Evolutionary conservation across 2,797 vertebrate species (phyloP), one percentile per base, ranked within the genome.

Genomic region (Neosilurus mollespiculum): DNA sequence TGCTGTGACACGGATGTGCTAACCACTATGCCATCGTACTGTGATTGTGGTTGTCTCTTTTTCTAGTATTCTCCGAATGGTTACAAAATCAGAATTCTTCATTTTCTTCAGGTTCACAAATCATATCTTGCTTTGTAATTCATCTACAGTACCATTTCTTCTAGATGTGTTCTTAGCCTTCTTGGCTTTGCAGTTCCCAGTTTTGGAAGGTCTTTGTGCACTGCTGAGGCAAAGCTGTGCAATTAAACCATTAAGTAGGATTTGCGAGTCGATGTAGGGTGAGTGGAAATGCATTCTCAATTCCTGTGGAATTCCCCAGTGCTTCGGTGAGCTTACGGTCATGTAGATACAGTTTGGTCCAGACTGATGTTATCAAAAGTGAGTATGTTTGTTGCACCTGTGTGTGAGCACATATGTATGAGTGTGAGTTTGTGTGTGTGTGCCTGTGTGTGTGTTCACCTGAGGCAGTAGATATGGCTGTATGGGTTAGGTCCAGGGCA

Each of bases 231-330:
- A 67, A 61, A 83, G 22, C 78, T 37, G 58, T 34, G 51, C 20
- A 83, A 83, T 66, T 65, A 72, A 83, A 64, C 81, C 26, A 24
- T 84, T 88, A 77, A 73, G 70, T 72, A 61, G 59, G 78, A 81
- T 80, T 82, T 72, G 66, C 1, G 14, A 76, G 15, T 51, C 51
- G 37, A 51, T 59, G 70, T 72, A 77, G 65, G 24, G 59, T 22
- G n/a, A 81, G 69, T 78, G 72, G 62, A 83, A 83, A 80, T 67
- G 69, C 56, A n/a, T 15, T 81, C 65, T 22, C 30, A 71, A 82
- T 80, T 81, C 75, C 65, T 61, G 12, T 80, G 84, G 82, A 88
- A 88, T 87, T 83, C 59, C 66, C 77, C 67, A 64, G 9, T 56
- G 30, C 56, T n/a, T 80, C 81, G 61, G 1, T 66, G 58, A 80